Evolutionary conservation across 2,888 invertebrate genomes (phyloP), one percentile per base, ranked within the genome.

Genomic region (Agonopterix subpropinquella): DNA sequence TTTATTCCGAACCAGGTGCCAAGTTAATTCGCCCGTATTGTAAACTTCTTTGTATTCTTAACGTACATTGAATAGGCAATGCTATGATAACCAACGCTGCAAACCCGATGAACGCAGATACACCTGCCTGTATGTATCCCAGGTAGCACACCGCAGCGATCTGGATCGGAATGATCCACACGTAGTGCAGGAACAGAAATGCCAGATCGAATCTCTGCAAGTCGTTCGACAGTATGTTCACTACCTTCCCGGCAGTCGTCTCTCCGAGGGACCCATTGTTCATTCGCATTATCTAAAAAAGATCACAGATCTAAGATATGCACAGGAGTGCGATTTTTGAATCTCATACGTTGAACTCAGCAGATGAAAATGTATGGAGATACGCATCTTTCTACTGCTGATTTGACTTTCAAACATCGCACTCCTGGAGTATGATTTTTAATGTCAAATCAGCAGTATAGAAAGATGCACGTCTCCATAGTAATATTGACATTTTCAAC

Each of bases 211-310:
- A 96, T 36, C 96, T 91, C 69, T 92, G 93, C 45, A 97, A 92
- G 68, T 98, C 97, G 69, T 97, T 97, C 11, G 96, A 95, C 47
- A 97, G 86, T 28, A 97, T 79, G 79, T 97, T 97, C 10, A 97
- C 94, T 36, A 97, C 92, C 78, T 96, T 95, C 0, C 97, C 97
- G 0, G 93, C 92, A 0, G 96, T 94, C 0, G 96, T 96, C 67
- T 96, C 92, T 0, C 94, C 93, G 41, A 97, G 74, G 0, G 96
- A 93, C 0, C 78, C 71, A 50, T 85, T 85, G 56, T 80, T 79
- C 83, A 88, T 84, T 1, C 85, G 77, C 87, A 88, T 87, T 58
- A 88, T 77, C 86, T 85, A 47, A 8, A 46, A 42, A n/a, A n/a
- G n/a, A n/a, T n/a, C n/a, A n/a, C n/a, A n/a, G n/a, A n/a, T n/a